Conservation (phyloP, 2,113 vertebrate species). For the Podiceps cristatus region DNA sequence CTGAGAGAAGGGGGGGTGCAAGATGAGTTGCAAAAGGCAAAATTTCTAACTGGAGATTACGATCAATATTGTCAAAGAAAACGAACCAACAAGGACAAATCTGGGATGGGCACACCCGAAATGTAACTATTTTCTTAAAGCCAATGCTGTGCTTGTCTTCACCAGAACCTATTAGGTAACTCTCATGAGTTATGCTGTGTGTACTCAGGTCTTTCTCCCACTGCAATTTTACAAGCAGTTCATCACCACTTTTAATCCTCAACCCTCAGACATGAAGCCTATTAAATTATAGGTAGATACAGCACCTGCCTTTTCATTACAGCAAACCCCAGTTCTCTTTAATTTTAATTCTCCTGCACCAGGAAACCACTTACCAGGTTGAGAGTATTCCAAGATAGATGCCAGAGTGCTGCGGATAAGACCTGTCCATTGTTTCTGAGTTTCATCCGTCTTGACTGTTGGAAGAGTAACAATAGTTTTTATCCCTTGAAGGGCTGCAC, state of each 20-base stretch:
- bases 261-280: neutral
- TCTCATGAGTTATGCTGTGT: neutral
- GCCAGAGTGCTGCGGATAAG: conserved; percentile 96
- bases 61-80: neutral
- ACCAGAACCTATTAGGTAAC: neutral
- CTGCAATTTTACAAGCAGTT: neutral
- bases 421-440: conserved; percentile 90
- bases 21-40: neutral
- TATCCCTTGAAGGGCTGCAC: conserved; percentile 92
- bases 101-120: neutral
- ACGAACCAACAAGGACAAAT: neutral
- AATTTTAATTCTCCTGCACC: neutral
- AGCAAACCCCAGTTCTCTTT: neutral
- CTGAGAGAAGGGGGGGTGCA: neutral
- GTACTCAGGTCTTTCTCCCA: neutral
- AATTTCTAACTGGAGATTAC: neutral
- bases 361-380: conserved; percentile 83
- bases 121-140: neutral
- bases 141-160: neutral
- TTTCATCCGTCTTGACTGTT: conserved; percentile 82
- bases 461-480: conserved; percentile 94
- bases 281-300: neutral
- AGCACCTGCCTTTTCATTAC: neutral
- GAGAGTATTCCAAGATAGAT: conserved; percentile 91
- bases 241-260: neutral